Evolutionary conservation across 2,797 vertebrate genomes (phyloP).

Genomic region (Falco cherrug): DNA sequence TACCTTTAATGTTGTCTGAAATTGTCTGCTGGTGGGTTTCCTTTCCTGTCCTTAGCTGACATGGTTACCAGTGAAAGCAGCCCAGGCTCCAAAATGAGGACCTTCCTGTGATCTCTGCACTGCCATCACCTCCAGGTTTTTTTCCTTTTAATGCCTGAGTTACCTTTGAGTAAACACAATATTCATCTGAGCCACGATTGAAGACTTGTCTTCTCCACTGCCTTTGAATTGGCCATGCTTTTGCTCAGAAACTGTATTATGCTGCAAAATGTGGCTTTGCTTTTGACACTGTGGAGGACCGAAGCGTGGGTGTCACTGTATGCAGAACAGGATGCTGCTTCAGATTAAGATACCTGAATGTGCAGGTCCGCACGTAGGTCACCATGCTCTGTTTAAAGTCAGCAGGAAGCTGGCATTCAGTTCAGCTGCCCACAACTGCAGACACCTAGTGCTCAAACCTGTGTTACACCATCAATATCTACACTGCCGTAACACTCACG

Average conservation of each 20-base stretch:
- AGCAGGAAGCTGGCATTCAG: not conserved
- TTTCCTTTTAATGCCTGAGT: not conserved
- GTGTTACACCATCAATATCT: fast-evolving
- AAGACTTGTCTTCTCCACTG: not conserved
- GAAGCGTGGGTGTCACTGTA: not conserved
- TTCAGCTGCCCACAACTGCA: not conserved
- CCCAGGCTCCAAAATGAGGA: not conserved
- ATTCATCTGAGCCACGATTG: not conserved
- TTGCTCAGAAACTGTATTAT: not conserved
- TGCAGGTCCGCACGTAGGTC: not conserved
- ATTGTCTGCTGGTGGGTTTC: not conserved
- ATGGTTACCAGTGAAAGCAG: not conserved
- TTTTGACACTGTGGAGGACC: not conserved
- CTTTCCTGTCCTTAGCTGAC: not conserved
- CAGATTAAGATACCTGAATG: not conserved
- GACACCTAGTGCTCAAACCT: not conserved
- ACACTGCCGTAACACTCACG: not conserved
- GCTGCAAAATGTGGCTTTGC: not conserved
- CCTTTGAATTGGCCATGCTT: not conserved
- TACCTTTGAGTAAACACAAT: not conserved
- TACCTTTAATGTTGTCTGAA: not conserved
- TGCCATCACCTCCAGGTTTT: not conserved
- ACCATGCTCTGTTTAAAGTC: not conserved
- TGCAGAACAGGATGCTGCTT: not conserved
- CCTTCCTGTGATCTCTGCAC: not conserved